These are phyloP conservation scores for Shargacucullia verbasci DNA, from an alignment of 2,888 invertebrate species.

Conservation along the genomic window DNA sequence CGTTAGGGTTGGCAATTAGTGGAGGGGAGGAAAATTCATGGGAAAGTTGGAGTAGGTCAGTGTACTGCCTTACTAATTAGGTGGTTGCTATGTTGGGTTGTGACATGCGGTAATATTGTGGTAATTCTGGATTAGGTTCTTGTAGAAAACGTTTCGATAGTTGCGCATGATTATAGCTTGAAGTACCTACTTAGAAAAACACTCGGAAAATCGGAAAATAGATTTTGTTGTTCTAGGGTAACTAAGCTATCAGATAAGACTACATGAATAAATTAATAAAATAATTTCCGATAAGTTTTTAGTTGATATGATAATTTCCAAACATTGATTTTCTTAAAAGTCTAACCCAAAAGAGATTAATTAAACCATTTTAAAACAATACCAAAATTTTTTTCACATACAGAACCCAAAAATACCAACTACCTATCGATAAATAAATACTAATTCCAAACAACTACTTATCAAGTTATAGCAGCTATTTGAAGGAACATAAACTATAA, in stretches of 20 bases:
- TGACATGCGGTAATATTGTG: no score
- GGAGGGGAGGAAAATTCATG: slow-evolving; percentile 79
- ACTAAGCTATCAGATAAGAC: no score
- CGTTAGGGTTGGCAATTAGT: slow-evolving; percentile 87
- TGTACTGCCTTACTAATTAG: slow-evolving; percentile 52
- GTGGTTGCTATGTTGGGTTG: slow-evolving; percentile 10
- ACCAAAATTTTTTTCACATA: background rate
- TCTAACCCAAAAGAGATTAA: no score
- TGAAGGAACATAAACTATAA: slow-evolving; percentile 73
- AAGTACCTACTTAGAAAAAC: background rate
- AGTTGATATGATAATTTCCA: no score
- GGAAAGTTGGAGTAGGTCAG: slow-evolving; percentile 86
- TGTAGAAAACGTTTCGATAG: background rate
- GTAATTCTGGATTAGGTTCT: background rate
- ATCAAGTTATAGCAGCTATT: slow-evolving; percentile 54
- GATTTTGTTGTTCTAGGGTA: background rate
- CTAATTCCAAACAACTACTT: slow-evolving; percentile 54
- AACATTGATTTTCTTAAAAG: no score
- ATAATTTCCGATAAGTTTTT: no score
- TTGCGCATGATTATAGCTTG: background rate
- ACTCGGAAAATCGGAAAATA: no score
- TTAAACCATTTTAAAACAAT: background rate
- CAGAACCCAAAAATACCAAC: slow-evolving; percentile 30
- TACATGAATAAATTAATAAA: no score
- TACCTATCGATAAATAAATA: slow-evolving; percentile 50